phyloP scores from a whole-genome alignment of 1,140 invertebrate species.

The Steinernema feltiae region DNA sequence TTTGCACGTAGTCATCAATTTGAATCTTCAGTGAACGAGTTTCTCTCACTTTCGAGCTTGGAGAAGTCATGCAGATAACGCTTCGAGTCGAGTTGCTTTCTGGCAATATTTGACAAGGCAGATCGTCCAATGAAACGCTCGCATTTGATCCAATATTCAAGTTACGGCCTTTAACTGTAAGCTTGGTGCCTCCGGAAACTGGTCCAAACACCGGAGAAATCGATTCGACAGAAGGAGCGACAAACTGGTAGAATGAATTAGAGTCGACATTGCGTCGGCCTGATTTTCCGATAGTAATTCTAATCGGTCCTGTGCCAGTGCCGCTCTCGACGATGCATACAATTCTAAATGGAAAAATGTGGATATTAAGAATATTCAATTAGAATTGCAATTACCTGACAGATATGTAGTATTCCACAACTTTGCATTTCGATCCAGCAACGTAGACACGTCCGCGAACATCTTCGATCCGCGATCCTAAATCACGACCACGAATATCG shows the following conservation, averaged over 20 bases:
- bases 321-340: conserved; percentile 36
- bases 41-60: conserved; percentile 61
- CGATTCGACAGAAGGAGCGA: conserved; percentile 73
- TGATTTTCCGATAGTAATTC: conserved; percentile 46
- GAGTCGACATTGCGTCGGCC: conserved; percentile 41
- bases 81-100: conserved; percentile 76
- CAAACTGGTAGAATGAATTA: conserved; percentile 31
- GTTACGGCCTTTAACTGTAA: conserved; percentile 81
- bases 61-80: conserved; percentile 74
- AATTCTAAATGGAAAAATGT: conserved; percentile 28
- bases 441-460: conserved; percentile 83
- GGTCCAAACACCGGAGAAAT: conserved; percentile 80
- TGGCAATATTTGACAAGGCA: conserved; percentile 78
- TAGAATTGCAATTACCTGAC: conserved; percentile 32
- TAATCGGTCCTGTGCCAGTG: conserved; percentile 41
- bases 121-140: conserved; percentile 77
- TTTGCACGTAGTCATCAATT: conserved; percentile 76
- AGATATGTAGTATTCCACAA: conserved; percentile 47
- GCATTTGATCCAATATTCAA: conserved; percentile 86
- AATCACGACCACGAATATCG: conserved; percentile 88
- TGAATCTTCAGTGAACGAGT: conserved; percentile 65
- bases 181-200: conserved; percentile 81
- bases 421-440: conserved; percentile 71
- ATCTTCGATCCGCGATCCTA: conserved; percentile 81
- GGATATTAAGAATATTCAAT: conserved; percentile 1